A percentile compares a stretch with the other conserved stretches of the same genome.
These are phyloP conservation scores for Pygoscelis adeliae DNA, from an alignment of 2,113 vertebrate species.

Conservation along the genomic window DNA sequence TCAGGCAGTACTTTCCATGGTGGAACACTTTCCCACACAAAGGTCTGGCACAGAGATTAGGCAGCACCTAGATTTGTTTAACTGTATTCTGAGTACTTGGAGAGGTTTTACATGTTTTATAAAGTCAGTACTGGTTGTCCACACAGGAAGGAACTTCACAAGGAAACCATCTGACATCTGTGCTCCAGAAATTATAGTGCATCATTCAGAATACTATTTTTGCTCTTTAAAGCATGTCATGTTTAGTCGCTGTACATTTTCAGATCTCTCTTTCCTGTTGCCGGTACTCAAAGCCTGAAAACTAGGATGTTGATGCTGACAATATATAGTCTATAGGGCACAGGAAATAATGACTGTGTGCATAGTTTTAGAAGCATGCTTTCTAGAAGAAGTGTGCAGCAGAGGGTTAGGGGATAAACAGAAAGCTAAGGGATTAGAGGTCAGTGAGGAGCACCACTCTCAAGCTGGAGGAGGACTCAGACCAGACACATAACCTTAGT, in stretches of 20 bases:
- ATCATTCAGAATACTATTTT: not conserved
- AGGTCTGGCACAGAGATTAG: not conserved
- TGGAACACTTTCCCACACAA: not conserved
- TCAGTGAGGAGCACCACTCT: not conserved
- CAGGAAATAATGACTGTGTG: not conserved
- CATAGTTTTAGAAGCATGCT: not conserved
- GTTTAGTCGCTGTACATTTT: not conserved
- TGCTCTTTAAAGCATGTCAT: not conserved
- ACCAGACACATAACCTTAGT: not conserved
- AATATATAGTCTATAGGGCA: not conserved
- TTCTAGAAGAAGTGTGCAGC: not conserved
- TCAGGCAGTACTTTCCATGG: not conserved
- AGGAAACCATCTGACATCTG: not conserved
- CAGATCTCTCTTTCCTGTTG: not conserved
- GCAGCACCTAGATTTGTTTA: not conserved
- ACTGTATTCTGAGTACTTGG: not conserved
- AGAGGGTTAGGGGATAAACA: not conserved
- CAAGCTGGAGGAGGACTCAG: not conserved
- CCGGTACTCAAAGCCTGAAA: not conserved
- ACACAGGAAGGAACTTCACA: not conserved
- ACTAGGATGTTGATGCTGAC: not conserved
- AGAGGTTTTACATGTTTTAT: not conserved
- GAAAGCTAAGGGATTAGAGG: not conserved
- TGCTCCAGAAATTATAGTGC: not conserved
- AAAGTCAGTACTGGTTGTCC: not conserved